Evolutionary conservation across 2,888 invertebrate species (phyloP), one percentile per base, ranked within the genome.

Genomic region (Drosophila hawaiiensis): DNA sequence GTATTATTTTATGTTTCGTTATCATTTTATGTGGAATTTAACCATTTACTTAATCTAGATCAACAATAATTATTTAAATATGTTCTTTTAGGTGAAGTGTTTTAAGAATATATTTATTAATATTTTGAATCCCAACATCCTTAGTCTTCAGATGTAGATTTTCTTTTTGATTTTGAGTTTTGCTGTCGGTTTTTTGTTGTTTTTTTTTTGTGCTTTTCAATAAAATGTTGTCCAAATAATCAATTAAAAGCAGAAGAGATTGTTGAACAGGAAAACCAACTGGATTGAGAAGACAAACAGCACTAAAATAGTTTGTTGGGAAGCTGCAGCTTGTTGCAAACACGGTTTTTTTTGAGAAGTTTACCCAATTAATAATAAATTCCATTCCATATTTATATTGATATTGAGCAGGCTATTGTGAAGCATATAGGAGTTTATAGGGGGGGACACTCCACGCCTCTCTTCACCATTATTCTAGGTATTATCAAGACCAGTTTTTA

Each of bases 321-420:
- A 28, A 29, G 56, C 39, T 37, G 55, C 37, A n/a, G 37, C 37
- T 37, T 28, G 39, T 47, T 4, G 16, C 47, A 56, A 6, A 28
- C 39, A 56, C 39, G 9, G 39, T 56, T 39, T 55, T 47, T 22
- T 25, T 47, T 16, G 10, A 22, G 54, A 39, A 39, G 28, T 56
- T 56, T 56, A 56, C 1, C 56, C 56, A 56, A 56, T 56, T 56
- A 56, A 56, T 28, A 39, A n/a, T 9, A 56, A 39, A 56, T 56
- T 39, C 39, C 56, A 56, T n/a, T 39, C 56, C 37, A 39, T 39
- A 56, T 37, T 56, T 39, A 56, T 47, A 47, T 47, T 16, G 47
- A 39, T 39, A 39, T 56, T 28, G n/a, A 22, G 47, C 14, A 19
- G 19, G 35, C 19, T 25, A 25, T 25, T 37, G 19, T 37, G 12